Percentiles rank a stretch among this genome's conserved stretches.
phyloP scores from a whole-genome alignment of 1,140 invertebrate genomes.

The Venustaconcha ellipsiformis region DNA sequence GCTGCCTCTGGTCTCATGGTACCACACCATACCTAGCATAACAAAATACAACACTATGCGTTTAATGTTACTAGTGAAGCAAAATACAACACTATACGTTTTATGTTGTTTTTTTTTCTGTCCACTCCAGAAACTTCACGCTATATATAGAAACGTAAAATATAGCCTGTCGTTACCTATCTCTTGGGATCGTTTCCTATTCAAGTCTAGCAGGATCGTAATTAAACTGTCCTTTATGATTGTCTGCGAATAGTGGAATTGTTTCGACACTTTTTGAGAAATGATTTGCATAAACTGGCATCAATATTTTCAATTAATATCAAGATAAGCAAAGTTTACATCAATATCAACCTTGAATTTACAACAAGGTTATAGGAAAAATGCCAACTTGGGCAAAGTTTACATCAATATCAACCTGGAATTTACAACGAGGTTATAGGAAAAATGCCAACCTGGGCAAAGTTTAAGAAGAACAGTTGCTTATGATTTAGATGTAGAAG shows the following conservation, averaged over 20 bases:
- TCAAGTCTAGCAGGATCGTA: too few relatives aligned
- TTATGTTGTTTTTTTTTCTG: too few relatives aligned
- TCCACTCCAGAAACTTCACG: too few relatives aligned
- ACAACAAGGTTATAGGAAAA: not conserved
- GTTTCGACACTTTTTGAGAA: too few relatives aligned
- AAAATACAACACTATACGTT: not conserved
- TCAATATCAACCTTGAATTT: not conserved
- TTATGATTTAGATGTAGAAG: slow-evolving; percentile 75
- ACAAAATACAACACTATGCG: not conserved
- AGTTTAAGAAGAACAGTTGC: slow-evolving; percentile 83
- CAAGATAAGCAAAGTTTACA: not conserved
- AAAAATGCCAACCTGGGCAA: slow-evolving; percentile 61
- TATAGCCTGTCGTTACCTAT: too few relatives aligned
- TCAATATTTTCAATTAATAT: not conserved
- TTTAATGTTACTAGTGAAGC: too few relatives aligned
- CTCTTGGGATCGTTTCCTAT: too few relatives aligned
- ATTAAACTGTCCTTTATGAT: too few relatives aligned
- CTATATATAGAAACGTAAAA: too few relatives aligned
- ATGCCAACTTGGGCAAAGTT: not conserved
- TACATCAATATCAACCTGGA: not conserved
- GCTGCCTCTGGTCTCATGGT: slow-evolving; percentile 70
- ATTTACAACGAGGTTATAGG: not conserved
- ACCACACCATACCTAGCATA: slow-evolving; percentile 71
- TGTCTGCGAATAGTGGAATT: too few relatives aligned
- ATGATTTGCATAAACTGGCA: too few relatives aligned